Evolutionary conservation across 1,140 invertebrate genomes (phyloP).

Genomic region (Temnothorax longispinosus): DNA sequence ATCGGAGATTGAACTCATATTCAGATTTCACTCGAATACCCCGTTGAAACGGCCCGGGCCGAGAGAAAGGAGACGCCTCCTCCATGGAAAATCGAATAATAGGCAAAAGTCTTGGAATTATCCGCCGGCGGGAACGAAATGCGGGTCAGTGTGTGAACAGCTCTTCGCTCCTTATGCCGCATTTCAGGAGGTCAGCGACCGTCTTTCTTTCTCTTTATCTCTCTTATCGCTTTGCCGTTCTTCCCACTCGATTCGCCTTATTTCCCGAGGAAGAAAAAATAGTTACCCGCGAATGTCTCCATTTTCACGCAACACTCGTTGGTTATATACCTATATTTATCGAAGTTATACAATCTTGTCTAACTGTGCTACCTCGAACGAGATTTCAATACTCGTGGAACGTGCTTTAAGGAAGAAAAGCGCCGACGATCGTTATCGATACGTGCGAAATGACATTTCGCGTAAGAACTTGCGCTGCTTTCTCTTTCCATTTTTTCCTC

Average conservation of each 20-base stretch:
- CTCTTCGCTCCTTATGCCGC: slow-evolving; percentile 70
- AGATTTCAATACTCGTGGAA: slow-evolving; percentile 15
- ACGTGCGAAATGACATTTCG: slow-evolving; percentile 26
- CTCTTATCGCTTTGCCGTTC: not conserved
- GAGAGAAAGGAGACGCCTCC: not conserved
- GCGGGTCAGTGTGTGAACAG: slow-evolving; percentile 81
- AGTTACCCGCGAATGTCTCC: not conserved
- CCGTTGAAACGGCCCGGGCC: not conserved
- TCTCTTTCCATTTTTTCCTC: slow-evolving; percentile 27
- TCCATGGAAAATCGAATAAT: slow-evolving; percentile 40
- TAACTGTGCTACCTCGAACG: not conserved
- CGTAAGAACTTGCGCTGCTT: slow-evolving; percentile 22
- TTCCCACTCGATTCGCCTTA: not conserved
- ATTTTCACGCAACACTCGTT: not conserved
- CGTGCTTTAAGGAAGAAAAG: slow-evolving; percentile 22
- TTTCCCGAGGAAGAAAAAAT: not conserved
- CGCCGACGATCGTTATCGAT: slow-evolving; percentile 17
- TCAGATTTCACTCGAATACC: slow-evolving; percentile 7
- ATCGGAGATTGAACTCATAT: slow-evolving; percentile 33
- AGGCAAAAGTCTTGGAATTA: slow-evolving; percentile 34
- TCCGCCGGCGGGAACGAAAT: slow-evolving; percentile 69
- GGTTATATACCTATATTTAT: not conserved
- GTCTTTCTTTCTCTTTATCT: slow-evolving; percentile 37
- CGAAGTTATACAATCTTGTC: slow-evolving; percentile 13
- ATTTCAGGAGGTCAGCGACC: slow-evolving; percentile 72